A percentile compares a stretch with the other conserved stretches of the same genome.
These are phyloP conservation scores for Corvus moneduloides DNA, from an alignment of 2,113 vertebrate genomes.

Conservation along the genomic window DNA sequence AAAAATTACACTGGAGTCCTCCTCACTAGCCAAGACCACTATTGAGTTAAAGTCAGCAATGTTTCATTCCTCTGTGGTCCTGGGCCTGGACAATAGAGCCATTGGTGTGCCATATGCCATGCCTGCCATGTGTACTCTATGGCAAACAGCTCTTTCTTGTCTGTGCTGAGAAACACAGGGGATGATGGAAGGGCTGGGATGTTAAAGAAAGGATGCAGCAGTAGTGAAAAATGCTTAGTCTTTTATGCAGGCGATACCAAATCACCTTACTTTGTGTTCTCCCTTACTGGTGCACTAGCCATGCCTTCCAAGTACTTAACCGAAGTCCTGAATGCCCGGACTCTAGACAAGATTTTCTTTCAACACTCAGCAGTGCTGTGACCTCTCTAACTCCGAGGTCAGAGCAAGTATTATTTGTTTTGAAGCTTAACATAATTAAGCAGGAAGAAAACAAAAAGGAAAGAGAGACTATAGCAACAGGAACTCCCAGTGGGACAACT, in stretches of 20 bases:
- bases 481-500: background rate
- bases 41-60: conserved; percentile 19
- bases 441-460: conserved; percentile 23
- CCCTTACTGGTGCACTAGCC: background rate
- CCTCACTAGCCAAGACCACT: conserved; percentile 14
- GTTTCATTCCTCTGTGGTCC: background rate
- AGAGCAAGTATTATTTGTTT: conserved; percentile 41
- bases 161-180: background rate
- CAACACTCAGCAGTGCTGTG: background rate
- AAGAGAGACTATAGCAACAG: background rate
- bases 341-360: conserved; percentile 15
- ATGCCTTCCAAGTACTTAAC: background rate
- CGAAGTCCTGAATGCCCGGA: background rate
- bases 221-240: background rate
- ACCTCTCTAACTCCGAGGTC: background rate
- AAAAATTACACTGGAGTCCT: conserved; percentile 23
- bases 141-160: conserved; percentile 12
- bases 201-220: background rate
- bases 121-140: background rate
- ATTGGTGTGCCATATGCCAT: conserved; percentile 16
- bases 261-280: background rate
- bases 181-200: background rate
- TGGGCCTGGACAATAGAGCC: background rate
- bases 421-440: conserved; percentile 42
- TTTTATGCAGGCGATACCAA: conserved; percentile 20